Conservation (phyloP, 2,113 vertebrate genomes). For the Equus przewalskii region DNA sequence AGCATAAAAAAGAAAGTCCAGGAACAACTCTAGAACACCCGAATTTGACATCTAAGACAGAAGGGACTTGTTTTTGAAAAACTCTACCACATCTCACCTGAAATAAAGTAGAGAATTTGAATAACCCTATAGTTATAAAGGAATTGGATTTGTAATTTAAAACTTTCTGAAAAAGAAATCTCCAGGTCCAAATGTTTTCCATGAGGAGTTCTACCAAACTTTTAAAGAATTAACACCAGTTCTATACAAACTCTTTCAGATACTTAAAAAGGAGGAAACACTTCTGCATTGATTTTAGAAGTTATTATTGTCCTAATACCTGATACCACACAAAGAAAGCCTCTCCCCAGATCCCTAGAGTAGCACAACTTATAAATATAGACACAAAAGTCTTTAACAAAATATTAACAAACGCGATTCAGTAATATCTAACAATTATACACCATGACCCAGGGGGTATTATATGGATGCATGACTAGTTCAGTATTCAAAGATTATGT, state of each 20-base stretch:
- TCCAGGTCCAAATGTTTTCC: background rate
- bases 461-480: background rate
- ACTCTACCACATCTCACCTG: background rate
- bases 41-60: background rate
- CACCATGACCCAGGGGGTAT: background rate
- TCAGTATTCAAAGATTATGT: background rate
- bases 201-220: background rate
- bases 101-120: background rate
- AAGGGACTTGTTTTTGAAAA: background rate
- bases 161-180: background rate
- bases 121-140: background rate
- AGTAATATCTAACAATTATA: background rate
- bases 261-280: background rate
- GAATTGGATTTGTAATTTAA: background rate
- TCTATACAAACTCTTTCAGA: background rate
- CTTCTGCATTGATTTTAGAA: background rate
- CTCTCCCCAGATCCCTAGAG: background rate
- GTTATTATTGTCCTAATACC: background rate
- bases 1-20: background rate
- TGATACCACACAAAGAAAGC: background rate
- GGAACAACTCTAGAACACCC: background rate
- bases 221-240: background rate
- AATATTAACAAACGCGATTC: background rate
- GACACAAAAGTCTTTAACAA: background rate
- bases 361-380: background rate